phyloP scores from a whole-genome alignment of 1,140 invertebrate genomes.

The Dufourea novaeangliae region DNA sequence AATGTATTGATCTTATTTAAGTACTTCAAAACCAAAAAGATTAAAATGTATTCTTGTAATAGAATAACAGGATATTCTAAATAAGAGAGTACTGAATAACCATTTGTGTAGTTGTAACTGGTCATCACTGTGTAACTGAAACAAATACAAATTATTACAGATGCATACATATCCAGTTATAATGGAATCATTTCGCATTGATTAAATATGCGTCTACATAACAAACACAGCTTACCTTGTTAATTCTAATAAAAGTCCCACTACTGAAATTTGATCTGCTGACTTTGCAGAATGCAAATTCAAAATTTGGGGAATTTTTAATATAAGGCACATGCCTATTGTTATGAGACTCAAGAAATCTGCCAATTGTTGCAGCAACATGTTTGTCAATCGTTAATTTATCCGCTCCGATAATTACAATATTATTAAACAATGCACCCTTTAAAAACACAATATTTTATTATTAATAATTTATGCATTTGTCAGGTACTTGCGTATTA shows the following conservation, averaged over 20 bases:
- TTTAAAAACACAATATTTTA: not conserved
- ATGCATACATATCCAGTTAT: not conserved
- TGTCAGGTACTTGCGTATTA: not conserved
- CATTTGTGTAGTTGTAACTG: slow-evolving; percentile 87
- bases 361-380: slow-evolving; percentile 78
- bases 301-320: slow-evolving; percentile 88
- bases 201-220: not conserved
- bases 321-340: slow-evolving; percentile 85
- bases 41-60: slow-evolving; percentile 85
- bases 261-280: slow-evolving; percentile 84
- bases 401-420: not conserved
- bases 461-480: not conserved
- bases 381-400: slow-evolving; percentile 4
- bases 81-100: slow-evolving; percentile 86
- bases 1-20: slow-evolving; percentile 80
- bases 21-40: slow-evolving; percentile 85
- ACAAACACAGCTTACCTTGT: slow-evolving; percentile 81
- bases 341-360: slow-evolving; percentile 85
- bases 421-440: not conserved
- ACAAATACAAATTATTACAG: slow-evolving; percentile 61
- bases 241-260: slow-evolving; percentile 85
- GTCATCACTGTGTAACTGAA: slow-evolving; percentile 87
- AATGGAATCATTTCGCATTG: slow-evolving; percentile 7
- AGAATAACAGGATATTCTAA: slow-evolving; percentile 88
- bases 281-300: slow-evolving; percentile 83